A percentile compares a stretch with the other conserved stretches of the same genome.
These are phyloP conservation scores for Drosophila varians DNA, from an alignment of 1,140 invertebrate genomes.

Conservation along the genomic window DNA sequence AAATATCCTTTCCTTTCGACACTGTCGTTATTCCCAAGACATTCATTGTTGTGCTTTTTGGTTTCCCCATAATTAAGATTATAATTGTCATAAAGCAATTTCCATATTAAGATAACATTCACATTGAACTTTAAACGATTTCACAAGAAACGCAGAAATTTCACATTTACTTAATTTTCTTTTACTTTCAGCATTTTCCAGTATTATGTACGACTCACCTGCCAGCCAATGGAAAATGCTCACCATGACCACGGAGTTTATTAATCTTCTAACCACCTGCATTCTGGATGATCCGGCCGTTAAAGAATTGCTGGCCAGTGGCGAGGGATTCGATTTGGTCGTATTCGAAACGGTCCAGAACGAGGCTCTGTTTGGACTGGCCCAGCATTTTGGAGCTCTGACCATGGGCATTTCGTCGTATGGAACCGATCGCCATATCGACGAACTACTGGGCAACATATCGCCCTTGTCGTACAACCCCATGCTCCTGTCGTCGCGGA, in stretches of 20 bases:
- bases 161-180: neutral
- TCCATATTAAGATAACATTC: too few species aligned
- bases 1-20: too few species aligned
- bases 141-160: neutral
- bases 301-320: slow-evolving; percentile 22
- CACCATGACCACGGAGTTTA: slow-evolving; percentile 55
- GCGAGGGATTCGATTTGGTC: slow-evolving; percentile 67
- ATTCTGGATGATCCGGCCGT: slow-evolving; percentile 70
- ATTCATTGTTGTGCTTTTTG: too few species aligned
- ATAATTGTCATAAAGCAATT: too few species aligned
- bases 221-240: slow-evolving; percentile 47
- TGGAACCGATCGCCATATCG: slow-evolving; percentile 67
- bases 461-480: slow-evolving; percentile 80
- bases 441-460: slow-evolving; percentile 69
- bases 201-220: slow-evolving; percentile 18
- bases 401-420: slow-evolving; percentile 73
- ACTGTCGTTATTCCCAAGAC: too few species aligned
- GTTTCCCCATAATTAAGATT: too few species aligned
- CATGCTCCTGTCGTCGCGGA: slow-evolving; percentile 60
- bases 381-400: slow-evolving; percentile 67
- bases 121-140: too few species aligned
- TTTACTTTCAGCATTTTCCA: slow-evolving; percentile 31
- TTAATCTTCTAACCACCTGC: slow-evolving; percentile 53
- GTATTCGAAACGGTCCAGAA: slow-evolving; percentile 69
- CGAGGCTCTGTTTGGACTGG: slow-evolving; percentile 73